Percentiles rank a stretch among this genome's conserved stretches.
Evolutionary conservation across 2,888 invertebrate genomes (phyloP).

Genomic region (Mamestra brassicae): DNA sequence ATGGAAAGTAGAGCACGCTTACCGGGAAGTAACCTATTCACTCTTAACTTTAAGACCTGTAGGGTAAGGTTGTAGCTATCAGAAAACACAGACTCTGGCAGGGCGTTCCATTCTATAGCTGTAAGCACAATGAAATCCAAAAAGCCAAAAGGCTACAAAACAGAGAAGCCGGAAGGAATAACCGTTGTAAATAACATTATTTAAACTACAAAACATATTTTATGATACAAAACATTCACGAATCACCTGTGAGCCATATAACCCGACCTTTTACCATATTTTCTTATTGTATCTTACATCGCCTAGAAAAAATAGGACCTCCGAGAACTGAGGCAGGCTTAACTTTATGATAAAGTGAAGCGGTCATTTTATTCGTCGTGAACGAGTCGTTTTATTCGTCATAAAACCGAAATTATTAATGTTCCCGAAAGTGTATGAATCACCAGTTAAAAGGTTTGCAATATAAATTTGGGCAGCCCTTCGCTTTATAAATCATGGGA

Average conservation of each 20-base stretch:
- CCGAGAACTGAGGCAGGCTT: slow-evolving; percentile 31
- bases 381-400: slow-evolving; percentile 56
- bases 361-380: slow-evolving; percentile 52
- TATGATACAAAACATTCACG: slow-evolving; percentile 40
- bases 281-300: slow-evolving; percentile 54
- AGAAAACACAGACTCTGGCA: too few relatives aligned
- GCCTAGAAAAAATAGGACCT: slow-evolving; percentile 53
- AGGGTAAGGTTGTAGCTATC: too few relatives aligned
- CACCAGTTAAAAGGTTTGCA: slow-evolving; percentile 62
- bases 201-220: slow-evolving; percentile 33
- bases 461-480: slow-evolving; percentile 55
- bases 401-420: slow-evolving; percentile 63
- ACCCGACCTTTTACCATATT: slow-evolving; percentile 58
- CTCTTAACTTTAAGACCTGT: too few relatives aligned
- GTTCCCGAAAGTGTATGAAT: slow-evolving; percentile 60
- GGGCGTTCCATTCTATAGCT: too few relatives aligned
- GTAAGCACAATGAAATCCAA: too few relatives aligned
- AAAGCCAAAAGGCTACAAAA: not conserved
- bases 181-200: slow-evolving; percentile 39
- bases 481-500: slow-evolving; percentile 57
- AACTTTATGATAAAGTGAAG: slow-evolving; percentile 47
- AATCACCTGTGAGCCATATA: slow-evolving; percentile 60
- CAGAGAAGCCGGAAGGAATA: slow-evolving; percentile 2
- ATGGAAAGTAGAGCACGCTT: too few relatives aligned
- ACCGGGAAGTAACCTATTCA: too few relatives aligned